Percentiles rank a stretch among this genome's conserved stretches.
Conservation (phyloP, 2,888 invertebrate genomes). For the Campoplex capitator region DNA sequence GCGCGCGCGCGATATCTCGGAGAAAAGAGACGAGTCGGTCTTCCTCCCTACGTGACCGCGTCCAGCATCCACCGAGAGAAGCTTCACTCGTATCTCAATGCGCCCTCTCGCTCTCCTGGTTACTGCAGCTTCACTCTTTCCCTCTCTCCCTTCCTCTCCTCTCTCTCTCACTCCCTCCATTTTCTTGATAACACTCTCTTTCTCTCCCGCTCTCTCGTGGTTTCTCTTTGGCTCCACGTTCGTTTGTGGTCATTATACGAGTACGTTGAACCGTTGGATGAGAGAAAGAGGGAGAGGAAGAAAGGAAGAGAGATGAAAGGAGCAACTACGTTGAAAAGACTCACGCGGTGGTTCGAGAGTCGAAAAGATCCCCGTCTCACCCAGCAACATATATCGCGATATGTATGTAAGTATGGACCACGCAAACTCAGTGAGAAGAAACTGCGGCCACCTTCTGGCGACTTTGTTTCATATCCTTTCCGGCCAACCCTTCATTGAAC, state of each 20-base stretch:
- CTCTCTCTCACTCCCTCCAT: conserved; percentile 48
- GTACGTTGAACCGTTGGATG: conserved; percentile 76
- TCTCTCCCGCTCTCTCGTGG: conserved; percentile 64
- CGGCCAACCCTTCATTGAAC: conserved; percentile 42
- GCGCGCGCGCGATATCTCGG: conserved; percentile 20
- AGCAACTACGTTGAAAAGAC: conserved; percentile 53
- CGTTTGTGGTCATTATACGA: conserved; percentile 78
- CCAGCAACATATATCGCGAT: conserved; percentile 42
- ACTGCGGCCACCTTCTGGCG: conserved; percentile 21
- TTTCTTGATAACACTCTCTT: conserved; percentile 66
- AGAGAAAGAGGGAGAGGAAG: conserved; percentile 58
- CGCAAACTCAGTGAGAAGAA: conserved; percentile 14
- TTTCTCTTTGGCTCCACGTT: conserved; percentile 74
- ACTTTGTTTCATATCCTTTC: conserved; percentile 14
- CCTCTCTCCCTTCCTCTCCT: conserved; percentile 52
- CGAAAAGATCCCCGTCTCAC: conserved; percentile 63
- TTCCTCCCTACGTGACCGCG: conserved; percentile 65
- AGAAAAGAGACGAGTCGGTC: conserved; percentile 48
- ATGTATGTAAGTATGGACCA: conserved; percentile 28
- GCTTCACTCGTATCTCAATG: conserved; percentile 47
- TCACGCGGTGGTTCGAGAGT: conserved; percentile 59
- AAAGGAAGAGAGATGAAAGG: conserved; percentile 57
- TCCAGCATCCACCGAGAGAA: conserved; percentile 53
- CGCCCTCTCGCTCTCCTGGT: conserved; percentile 48
- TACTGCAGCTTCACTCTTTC: conserved; percentile 53